Percentiles rank a stretch among this genome's conserved stretches.
Conservation (phyloP, 92 coral and sea anemone genomes). For the Metridium senile region DNA sequence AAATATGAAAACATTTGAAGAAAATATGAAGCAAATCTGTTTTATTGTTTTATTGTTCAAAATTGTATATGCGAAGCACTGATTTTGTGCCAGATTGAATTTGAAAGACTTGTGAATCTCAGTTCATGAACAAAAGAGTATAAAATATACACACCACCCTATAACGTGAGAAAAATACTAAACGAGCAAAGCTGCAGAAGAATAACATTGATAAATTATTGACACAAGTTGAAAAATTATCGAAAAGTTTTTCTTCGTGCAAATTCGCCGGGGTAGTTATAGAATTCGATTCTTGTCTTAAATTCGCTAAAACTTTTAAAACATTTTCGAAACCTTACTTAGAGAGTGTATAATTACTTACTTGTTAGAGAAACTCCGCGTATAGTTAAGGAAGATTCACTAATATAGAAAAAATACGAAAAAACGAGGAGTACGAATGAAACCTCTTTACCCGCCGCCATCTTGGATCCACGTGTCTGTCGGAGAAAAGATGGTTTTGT, state of each 20-base stretch:
- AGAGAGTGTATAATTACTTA: constrained; percentile 26
- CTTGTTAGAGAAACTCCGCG: constrained; percentile 82
- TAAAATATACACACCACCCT: no score
- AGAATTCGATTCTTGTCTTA: not conserved
- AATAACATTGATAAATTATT: not conserved
- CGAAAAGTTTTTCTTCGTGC: not conserved
- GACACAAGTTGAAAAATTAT: not conserved
- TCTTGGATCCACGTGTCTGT: constrained; percentile 92
- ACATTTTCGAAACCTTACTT: not conserved
- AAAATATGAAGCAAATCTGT: no score
- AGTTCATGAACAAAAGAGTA: no score
- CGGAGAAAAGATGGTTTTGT: constrained; percentile 23
- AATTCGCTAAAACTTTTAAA: not conserved
- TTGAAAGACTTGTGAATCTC: no score
- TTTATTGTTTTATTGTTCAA: no score
- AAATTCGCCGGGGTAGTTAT: not conserved
- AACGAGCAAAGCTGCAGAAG: no score
- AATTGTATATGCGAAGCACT: no score
- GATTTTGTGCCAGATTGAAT: no score
- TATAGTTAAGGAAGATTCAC: constrained; percentile 34
- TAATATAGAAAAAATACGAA: constrained; percentile 19
- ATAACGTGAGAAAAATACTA: not conserved
- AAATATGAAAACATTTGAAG: no score
- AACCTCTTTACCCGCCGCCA: constrained; percentile 58
- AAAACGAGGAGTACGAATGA: constrained; percentile 32